Base-by-base conservation (phyloP, 2,888 invertebrate species). In the Perizoma affinitatum region DNA sequence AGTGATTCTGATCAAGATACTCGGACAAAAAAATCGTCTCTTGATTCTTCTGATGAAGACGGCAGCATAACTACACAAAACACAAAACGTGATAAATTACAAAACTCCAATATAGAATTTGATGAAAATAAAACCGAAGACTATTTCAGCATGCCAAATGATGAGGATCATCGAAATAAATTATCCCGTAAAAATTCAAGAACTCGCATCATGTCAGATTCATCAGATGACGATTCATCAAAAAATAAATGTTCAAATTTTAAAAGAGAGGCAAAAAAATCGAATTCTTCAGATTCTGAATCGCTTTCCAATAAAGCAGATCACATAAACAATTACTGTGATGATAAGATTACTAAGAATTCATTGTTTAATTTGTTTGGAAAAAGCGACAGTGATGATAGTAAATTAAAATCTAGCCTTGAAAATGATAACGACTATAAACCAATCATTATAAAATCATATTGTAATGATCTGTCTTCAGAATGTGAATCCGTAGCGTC, bases 181-280 rank as follows among this genome's bases (percentile, higher is more conserved):
- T 88, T 94, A 2, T 89, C 94, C 0, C 93, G 95, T 58, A 95
- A 96, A 77, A 94, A 95, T 72, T 95, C 95, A 0, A 90, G 95
- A 69, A 94, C 95, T 33, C 94, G 96, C 34, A 96, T 97, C 61
- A 94, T 95, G 61, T 96, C 96, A 7, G 97, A 97, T 76, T 95
- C 96, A 2, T 96, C 96, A 42, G 96, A 96, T 69, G 95, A 96
- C 55, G 95, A 95, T 48, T 88, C 83, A 43, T 90, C 92, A 9
- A 94, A 93, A 72, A 93, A 88, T 64, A 93, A 83, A 72, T 87
- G 84, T 68, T 85, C 84, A 34, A 76, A 69, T 63, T 86, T 78
- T 69, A 75, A 83, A 5, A 78, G 76, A 54, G 84, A 93, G 55
- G 86, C 94, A 1, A 95, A 95, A 75, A 91, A 93, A 35, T 95